Evolutionary conservation across 2,113 vertebrate species (phyloP), one percentile per base, ranked within the genome.

Genomic region (Chunga burmeisteri): DNA sequence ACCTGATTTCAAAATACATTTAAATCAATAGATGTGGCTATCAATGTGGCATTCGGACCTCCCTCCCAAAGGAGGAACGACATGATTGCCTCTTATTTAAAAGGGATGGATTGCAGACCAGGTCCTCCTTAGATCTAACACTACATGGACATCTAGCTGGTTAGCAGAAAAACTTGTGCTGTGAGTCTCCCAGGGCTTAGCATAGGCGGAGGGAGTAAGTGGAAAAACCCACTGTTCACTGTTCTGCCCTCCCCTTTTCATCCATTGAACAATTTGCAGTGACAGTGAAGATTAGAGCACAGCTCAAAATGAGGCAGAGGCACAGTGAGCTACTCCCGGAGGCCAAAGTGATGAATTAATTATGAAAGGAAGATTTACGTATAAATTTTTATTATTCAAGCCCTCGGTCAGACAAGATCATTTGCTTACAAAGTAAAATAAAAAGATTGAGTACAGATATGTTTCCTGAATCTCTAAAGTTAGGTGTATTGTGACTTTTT

Each of bases 381-480:
- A 68, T 20, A 95, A 93, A 84, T 86, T 86, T 63, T 88, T 78
- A 83, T 86, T 86, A 74, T 91, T 91, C 52, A 74, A 94, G 65
- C 89, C 26, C 44, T 79, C 30, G 30, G 68, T 88, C 55, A 92
- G 74, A 92, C 46, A 73, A 94, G 38, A 94, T 55, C 44, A 71
- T 47, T 92, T 94, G 80, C 55, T 80, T 93, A 65, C 56, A 52
- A 78, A 93, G 55, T 63, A 42, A 87, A 91, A 82, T 30, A 94
- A 63, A 90, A 90, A 77, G 22, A 65, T 0, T 75, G 73, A 75
- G 49, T 67, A 74, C 52, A 90, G 38, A 74, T 46, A 30, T 58
- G 13, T 75, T 90, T 81, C 74, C 59, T 55, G 47, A 71, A 89
- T 78, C 52, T 67, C 87, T 87, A 11, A 34, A 82, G 56, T 72